Base-by-base conservation (phyloP, 2,888 invertebrate species). In the Schizotus pectinicornis region DNA sequence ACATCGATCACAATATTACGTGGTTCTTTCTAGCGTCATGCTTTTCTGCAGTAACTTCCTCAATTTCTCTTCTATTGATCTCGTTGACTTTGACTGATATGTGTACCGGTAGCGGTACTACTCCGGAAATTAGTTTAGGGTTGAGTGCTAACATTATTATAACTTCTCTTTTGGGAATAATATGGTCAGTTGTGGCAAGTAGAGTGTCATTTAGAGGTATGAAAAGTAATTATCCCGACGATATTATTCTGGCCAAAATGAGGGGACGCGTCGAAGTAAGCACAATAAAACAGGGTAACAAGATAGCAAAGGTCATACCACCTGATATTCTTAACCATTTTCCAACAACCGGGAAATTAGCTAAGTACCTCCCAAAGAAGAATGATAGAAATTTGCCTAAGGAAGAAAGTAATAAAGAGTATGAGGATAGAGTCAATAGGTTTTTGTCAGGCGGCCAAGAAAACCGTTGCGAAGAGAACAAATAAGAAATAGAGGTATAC, bases 1-100 rank as follows among this genome's bases (percentile, higher is more conserved):
- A 88, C 71, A 83, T 87, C 41, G 87, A 88, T 68, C 81, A 82
- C 55, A 86, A 88, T 70, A 88, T 88, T 64, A 82, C 82, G 0
- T 84, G 85, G 80, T 80, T 88, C 63, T 87, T 88, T 64, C 74
- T 83, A 41, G 81, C 84, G 59, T 84, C 85, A 0, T 73, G 82
- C 14, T 70, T 86, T 53, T 84, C 87, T 0, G 80, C 83, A 0
- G 8, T 84, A 1, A 80, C 84, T 0, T 83, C 87, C 0, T 68
- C 82, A 0, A 67, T 80, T 22, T 71, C 70, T 41, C 56, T 77
- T 6, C 55, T 74, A 11, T 38, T 75, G 12, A 65, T 70, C 11
- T 46, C 36, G 43, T 62, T 61, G 11, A 39, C 49, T 8, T 32
- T 62, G n/a, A 8, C 7, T 51, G 60, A 65, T 37, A 61, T 55